Percentiles rank a stretch among this genome's conserved stretches.
Evolutionary conservation across 2,888 invertebrate species (phyloP).

Genomic region (Blera fallax): DNA sequence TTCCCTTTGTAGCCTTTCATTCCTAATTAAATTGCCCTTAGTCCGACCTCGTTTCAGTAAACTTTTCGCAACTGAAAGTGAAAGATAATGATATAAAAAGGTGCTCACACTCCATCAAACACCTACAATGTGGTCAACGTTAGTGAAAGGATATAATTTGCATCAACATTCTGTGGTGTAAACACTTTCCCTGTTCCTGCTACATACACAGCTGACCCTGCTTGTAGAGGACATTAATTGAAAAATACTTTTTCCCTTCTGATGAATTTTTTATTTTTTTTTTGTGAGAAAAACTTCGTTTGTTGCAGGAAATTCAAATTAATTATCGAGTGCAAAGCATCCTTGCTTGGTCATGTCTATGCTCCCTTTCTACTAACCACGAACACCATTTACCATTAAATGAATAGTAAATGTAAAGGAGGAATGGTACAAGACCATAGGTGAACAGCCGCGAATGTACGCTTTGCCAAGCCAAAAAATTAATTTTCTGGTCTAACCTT

Average conservation of each 20-base stretch:
- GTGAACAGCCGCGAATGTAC: slow-evolving; percentile 62
- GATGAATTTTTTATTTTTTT: slow-evolving; percentile 44
- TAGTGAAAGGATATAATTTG: slow-evolving; percentile 57
- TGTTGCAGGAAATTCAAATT: slow-evolving; percentile 57
- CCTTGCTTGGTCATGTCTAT: slow-evolving; percentile 16
- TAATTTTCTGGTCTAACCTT: slow-evolving; percentile 58
- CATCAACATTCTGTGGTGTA: slow-evolving; percentile 48
- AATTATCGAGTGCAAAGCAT: slow-evolving; percentile 55
- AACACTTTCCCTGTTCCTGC: not conserved
- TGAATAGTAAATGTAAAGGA: slow-evolving; percentile 12
- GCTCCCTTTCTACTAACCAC: slow-evolving; percentile 12
- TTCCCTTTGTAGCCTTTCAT: not conserved
- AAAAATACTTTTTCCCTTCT: slow-evolving; percentile 63
- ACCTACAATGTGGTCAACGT: slow-evolving; percentile 30
- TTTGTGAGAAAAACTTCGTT: slow-evolving; percentile 36
- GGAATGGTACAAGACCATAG: slow-evolving; percentile 47
- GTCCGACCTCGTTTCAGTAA: not conserved
- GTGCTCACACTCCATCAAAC: slow-evolving; percentile 2
- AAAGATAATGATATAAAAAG: slow-evolving; percentile 48
- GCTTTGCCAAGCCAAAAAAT: slow-evolving; percentile 59
- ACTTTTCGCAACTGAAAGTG: not conserved
- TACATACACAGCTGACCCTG: slow-evolving; percentile 37
- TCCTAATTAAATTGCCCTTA: slow-evolving; percentile 15
- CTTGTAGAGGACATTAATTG: slow-evolving; percentile 57
- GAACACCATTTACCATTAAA: slow-evolving; percentile 12